Conservation (phyloP, 2,797 vertebrate genomes). For the Sandelia bainsii region DNA sequence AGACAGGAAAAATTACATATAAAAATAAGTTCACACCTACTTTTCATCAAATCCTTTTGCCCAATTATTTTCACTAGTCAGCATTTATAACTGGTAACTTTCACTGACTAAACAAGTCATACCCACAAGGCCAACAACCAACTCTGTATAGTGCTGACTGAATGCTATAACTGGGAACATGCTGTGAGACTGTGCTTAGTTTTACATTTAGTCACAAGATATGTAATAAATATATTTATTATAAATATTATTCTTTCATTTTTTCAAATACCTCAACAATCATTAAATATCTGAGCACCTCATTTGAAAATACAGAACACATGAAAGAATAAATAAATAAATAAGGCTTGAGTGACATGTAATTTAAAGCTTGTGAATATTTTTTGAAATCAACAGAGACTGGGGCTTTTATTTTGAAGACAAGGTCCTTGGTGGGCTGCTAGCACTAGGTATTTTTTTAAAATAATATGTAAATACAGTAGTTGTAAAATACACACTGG, state of each 20-base stretch:
- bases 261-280: background rate
- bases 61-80: too few species aligned
- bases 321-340: background rate
- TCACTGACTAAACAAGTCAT: too few species aligned
- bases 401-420: constrained; percentile 5
- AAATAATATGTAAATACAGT: constrained; percentile 14
- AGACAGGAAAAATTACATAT: too few species aligned
- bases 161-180: background rate
- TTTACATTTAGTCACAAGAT: background rate
- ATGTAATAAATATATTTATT: background rate
- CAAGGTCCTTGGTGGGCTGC: background rate
- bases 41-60: too few species aligned
- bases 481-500: background rate
- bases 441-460: background rate
- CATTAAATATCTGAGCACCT: background rate
- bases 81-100: too few species aligned
- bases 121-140: background rate
- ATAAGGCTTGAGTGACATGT: background rate
- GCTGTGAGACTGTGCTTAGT: background rate
- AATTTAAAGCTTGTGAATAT: background rate
- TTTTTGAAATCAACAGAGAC: background rate
- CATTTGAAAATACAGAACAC: background rate
- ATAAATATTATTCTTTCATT: background rate
- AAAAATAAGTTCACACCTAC: too few species aligned
- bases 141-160: constrained; percentile 1